A percentile compares a stretch with the other conserved stretches of the same genome.
These are phyloP conservation scores for Odontomyia ornata DNA, from an alignment of 2,888 invertebrate species.

Conservation along the genomic window DNA sequence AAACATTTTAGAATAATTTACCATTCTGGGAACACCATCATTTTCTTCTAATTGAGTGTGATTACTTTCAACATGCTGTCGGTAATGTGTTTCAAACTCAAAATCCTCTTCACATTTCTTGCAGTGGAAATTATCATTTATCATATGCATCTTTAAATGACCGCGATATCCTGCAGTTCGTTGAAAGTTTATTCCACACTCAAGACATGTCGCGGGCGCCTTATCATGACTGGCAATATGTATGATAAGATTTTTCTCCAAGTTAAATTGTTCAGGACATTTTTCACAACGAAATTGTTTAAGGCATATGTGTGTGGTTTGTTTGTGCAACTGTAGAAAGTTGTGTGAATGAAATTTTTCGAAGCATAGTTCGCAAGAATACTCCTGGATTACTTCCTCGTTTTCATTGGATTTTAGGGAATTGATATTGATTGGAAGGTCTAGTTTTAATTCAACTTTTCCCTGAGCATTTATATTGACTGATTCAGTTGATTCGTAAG, in stretches of 20 bases:
- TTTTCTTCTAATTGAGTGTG: slow-evolving; percentile 36
- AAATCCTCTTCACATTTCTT: slow-evolving; percentile 40
- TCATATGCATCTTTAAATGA: slow-evolving; percentile 49
- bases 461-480: too few relatives aligned
- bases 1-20: not conserved
- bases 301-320: too few relatives aligned
- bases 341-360: too few relatives aligned
- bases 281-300: slow-evolving; percentile 51
- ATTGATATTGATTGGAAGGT: too few relatives aligned
- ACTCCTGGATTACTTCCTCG: too few relatives aligned
- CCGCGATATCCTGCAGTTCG: slow-evolving; percentile 50
- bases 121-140: slow-evolving; percentile 44
- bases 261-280: slow-evolving; percentile 50
- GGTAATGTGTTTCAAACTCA: slow-evolving; percentile 36
- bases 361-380: too few relatives aligned
- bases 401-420: too few relatives aligned
- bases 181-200: slow-evolving; percentile 49
- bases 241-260: slow-evolving; percentile 48
- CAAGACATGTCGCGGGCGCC: slow-evolving; percentile 49
- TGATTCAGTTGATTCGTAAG: too few relatives aligned
- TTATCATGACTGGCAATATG: slow-evolving; percentile 50
- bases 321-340: too few relatives aligned
- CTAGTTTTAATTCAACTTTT: too few relatives aligned
- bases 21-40: too few relatives aligned
- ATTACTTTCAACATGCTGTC: not conserved